Conservation (phyloP, 2,113 vertebrate genomes). For the Alligator mississippiensis region DNA sequence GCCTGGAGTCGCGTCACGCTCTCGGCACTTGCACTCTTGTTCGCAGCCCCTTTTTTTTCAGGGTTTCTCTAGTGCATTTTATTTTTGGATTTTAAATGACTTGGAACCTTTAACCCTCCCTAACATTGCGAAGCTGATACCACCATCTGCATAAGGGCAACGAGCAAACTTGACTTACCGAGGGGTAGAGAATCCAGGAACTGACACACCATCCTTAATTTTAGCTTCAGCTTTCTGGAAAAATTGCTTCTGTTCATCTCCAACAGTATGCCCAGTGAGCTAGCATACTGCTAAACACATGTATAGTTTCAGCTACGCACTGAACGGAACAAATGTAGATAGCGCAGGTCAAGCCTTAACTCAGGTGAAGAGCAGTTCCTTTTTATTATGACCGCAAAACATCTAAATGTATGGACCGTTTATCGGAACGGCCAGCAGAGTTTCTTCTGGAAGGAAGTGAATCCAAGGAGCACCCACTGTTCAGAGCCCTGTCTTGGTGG, state of each 20-base stretch:
- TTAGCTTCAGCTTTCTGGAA: neutral
- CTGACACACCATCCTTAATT: neutral
- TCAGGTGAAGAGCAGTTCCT: neutral
- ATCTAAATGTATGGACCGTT: neutral
- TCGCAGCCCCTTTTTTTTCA: neutral
- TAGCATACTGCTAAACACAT: fast-evolving
- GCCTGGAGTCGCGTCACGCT: neutral
- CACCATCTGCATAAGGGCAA: neutral
- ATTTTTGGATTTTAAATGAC: neutral
- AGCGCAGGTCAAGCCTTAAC: neutral
- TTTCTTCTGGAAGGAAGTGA: neutral
- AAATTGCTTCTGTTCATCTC: fast-evolving
- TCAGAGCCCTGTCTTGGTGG: neutral
- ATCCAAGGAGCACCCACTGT: neutral
- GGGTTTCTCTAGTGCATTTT: neutral
- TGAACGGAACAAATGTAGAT: fast-evolving
- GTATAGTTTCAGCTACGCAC: neutral
- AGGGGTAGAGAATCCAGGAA: neutral
- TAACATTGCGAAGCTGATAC: neutral
- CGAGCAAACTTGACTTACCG: neutral
- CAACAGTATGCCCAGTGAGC: neutral
- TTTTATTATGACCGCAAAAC: neutral
- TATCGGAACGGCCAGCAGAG: neutral
- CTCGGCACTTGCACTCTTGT: neutral
- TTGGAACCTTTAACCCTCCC: neutral